These are phyloP conservation scores for Cyrtonyx montezumae DNA, from an alignment of 2,113 vertebrate genomes.

Conservation along the genomic window DNA sequence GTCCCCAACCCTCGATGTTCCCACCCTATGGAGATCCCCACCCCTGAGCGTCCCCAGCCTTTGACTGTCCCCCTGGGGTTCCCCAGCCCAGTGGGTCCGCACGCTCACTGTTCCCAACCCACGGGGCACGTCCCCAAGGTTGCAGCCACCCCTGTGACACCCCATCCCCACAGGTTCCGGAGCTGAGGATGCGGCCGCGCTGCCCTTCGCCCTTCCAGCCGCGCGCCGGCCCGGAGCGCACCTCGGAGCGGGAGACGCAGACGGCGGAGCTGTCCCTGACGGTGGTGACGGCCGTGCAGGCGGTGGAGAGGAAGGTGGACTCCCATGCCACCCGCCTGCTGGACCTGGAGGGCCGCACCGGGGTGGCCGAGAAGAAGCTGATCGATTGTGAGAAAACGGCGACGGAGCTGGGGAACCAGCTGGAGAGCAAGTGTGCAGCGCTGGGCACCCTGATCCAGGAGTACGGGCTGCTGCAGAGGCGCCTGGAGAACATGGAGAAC, in stretches of 20 bases:
- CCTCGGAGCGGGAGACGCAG: slow-evolving; percentile 65
- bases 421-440: slow-evolving; percentile 77
- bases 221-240: slow-evolving; percentile 26
- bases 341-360: slow-evolving; percentile 71
- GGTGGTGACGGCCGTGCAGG: slow-evolving; percentile 70
- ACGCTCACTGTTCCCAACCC: neutral
- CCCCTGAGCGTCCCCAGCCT: too few relatives aligned
- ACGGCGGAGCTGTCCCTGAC: slow-evolving; percentile 74
- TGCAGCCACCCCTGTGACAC: neutral
- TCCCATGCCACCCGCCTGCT: slow-evolving; percentile 71
- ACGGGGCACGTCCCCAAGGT: neutral
- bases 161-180: neutral
- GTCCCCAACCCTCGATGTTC: too few relatives aligned
- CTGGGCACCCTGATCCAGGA: slow-evolving; percentile 80
- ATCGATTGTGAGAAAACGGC: slow-evolving; percentile 74
- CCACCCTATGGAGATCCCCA: too few relatives aligned
- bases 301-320: slow-evolving; percentile 76
- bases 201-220: slow-evolving; percentile 20
- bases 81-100: neutral
- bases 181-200: neutral
- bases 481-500: slow-evolving; percentile 81
- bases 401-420: slow-evolving; percentile 70
- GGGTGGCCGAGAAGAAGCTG: slow-evolving; percentile 76
- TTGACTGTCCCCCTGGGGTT: too few relatives aligned
- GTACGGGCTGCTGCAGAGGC: slow-evolving; percentile 76